Base-by-base conservation (phyloP, 2,113 vertebrate species). In the Lepus timidus region DNA sequence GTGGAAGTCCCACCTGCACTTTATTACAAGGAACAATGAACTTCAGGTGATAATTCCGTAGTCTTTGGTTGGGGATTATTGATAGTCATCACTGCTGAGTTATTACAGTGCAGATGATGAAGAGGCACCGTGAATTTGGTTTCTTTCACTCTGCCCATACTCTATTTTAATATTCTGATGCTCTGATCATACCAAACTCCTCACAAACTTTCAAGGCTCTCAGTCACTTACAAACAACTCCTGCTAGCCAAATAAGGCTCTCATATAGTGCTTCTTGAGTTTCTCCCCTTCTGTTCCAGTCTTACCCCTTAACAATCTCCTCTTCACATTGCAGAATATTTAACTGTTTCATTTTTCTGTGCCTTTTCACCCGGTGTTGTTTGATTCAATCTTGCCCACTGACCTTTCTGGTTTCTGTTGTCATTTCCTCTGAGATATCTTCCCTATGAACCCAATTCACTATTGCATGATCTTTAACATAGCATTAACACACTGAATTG, bases 101-200 rank as follows among this genome's bases (percentile, higher is more conserved):
- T 82, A 62, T 71, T 78, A 44, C 17, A 78, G 25, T 7, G 5
- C 29, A 44, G 36, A n/a, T 86, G 79, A 58, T 52, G 80, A 90
- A 75, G 58, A 51, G 19, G 25, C 31, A 33, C 73, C 22, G 33
- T 86, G 55, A 76, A 14, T 88, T 36, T 62, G 27, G 14, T n/a
- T 76, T 83, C 39, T 17, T 20, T 90, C 27, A 67, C 23, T 58
- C 27, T 6, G 3, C 36, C 25, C 22, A 23, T 68, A 20, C 33
- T 94, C 49, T 84, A 22, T 68, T 73, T 93, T 33, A 87, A 14
- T 88, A 33, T 94, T 78, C 65, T 80, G 67, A 70, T 74, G 31
- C 36, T 73, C 55, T 93, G 65, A 74, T 84, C 58, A 74, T 16
- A 76, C 44, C 31, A 74, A 4, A 90, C 29, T 67, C 20, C 11